Evolutionary conservation across 2,888 invertebrate genomes (phyloP), one percentile per base, ranked within the genome.

Genomic region (Parnassius orleans): DNA sequence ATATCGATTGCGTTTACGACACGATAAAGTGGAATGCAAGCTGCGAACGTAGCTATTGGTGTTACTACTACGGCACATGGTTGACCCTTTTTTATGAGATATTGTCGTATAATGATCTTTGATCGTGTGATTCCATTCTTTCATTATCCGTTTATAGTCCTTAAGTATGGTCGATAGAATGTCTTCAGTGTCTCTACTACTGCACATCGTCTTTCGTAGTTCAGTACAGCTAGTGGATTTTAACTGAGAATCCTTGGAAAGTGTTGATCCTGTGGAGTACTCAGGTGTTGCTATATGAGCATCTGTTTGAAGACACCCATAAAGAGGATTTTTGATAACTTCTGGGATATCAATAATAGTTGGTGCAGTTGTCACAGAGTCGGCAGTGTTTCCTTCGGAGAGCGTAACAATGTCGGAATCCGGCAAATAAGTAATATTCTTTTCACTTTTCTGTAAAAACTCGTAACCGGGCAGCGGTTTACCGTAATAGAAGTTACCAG

Each of bases 91-190:
- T 67, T 81, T 84, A 66, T 84, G 83, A 3, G 82, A 77, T 48
- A 73, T 68, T 33, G 86, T 78, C 10, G 85, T 80, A 70, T 83
- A 84, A 73, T 90, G 89, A 65, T 91, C 83, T 60, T 81, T 79
- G 47, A 90, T 75, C 1, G 90, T 88, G 62, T 83, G 80, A 67
- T 92, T 92, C 92, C 92, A 92, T 70, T 91, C 87, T 57, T 85
- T 88, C 90, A 92, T 92, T 69, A 90, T 89, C 64, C 80, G 81
- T 75, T 88, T 89, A 66, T 92, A 92, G 73, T 92, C 92, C 62
- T 79, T 86, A 1, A 90, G 75, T 61, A 92, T 86, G 51, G 71
- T 84, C 19, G 78, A 68, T 51, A 86, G 70, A 10, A 90, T 70
- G 60, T 87, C 81, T 54, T 78, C 80, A 5, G 81, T 63, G 53